These are phyloP conservation scores for Cygnus buccinator DNA, from an alignment of 2,113 vertebrate genomes.

Conservation along the genomic window DNA sequence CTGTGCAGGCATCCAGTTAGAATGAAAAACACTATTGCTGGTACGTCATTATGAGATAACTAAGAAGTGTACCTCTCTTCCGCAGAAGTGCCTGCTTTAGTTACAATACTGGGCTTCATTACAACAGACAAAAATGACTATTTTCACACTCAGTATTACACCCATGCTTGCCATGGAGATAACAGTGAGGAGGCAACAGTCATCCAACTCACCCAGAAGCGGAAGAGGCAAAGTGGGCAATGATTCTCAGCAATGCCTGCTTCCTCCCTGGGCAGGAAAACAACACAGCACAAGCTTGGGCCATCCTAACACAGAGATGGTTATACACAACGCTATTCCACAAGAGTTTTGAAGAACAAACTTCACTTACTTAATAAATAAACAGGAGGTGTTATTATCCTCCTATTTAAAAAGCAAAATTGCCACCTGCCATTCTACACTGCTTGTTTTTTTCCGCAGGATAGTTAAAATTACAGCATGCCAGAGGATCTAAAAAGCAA, in stretches of 20 bases:
- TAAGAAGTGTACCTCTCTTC: not conserved
- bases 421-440: not conserved
- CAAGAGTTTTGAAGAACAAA: not conserved
- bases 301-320: not conserved
- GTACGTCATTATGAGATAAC: not conserved
- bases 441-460: not conserved
- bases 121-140: fast-evolving
- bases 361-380: not conserved
- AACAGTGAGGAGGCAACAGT: not conserved
- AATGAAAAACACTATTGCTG: not conserved
- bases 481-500: not conserved
- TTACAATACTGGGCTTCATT: fast-evolving
- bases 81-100: not conserved
- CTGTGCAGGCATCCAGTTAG: not conserved
- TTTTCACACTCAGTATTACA: not conserved
- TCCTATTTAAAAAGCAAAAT: not conserved
- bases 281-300: not conserved
- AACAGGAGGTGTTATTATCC: not conserved
- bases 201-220: not conserved
- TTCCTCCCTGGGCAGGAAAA: not conserved
- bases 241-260: fast-evolving
- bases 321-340: not conserved
- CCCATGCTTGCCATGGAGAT: not conserved
- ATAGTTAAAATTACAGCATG: not conserved
- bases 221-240: not conserved